A percentile compares a stretch with the other conserved stretches of the same genome.
Evolutionary conservation across 2,888 invertebrate species (phyloP).

Genomic region (Prionchulus punctatus): DNA sequence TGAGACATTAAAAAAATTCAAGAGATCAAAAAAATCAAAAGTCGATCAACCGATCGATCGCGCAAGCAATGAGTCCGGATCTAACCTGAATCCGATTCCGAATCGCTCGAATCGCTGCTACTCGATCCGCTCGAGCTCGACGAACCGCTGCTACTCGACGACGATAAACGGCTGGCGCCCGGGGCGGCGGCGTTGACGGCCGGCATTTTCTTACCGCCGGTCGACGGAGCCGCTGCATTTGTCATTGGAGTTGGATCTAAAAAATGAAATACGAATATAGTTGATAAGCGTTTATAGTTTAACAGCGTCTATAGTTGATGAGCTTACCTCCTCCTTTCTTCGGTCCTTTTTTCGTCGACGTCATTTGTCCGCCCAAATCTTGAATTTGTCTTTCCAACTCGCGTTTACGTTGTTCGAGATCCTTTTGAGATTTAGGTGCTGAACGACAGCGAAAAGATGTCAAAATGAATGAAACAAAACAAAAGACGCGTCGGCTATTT

Average conservation of each 20-base stretch:
- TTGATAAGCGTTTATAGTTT: not conserved
- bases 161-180: not conserved
- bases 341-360: constrained; percentile 3
- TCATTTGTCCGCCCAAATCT: constrained; percentile 13
- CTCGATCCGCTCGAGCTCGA: constrained; percentile 11
- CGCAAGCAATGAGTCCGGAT: too few relatives aligned
- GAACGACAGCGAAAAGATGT: constrained; percentile 8
- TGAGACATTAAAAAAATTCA: too few relatives aligned
- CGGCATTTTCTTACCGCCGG: not conserved
- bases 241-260: not conserved
- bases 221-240: not conserved
- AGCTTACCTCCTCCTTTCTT: not conserved
- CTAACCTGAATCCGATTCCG: constrained; percentile 14
- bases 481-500: not conserved
- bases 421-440: constrained; percentile 17
- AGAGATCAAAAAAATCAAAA: too few relatives aligned
- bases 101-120: constrained; percentile 17
- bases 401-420: constrained; percentile 15
- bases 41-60: too few relatives aligned
- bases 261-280: not conserved
- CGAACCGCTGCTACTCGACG: constrained; percentile 12
- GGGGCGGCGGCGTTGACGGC: not conserved
- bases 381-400: constrained; percentile 17
- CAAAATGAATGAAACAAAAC: not conserved
- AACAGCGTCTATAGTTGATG: not conserved